A percentile compares a stretch with the other conserved stretches of the same genome.
Evolutionary conservation across 2,113 vertebrate species (phyloP).

Genomic region (Todiramphus saurophagus): DNA sequence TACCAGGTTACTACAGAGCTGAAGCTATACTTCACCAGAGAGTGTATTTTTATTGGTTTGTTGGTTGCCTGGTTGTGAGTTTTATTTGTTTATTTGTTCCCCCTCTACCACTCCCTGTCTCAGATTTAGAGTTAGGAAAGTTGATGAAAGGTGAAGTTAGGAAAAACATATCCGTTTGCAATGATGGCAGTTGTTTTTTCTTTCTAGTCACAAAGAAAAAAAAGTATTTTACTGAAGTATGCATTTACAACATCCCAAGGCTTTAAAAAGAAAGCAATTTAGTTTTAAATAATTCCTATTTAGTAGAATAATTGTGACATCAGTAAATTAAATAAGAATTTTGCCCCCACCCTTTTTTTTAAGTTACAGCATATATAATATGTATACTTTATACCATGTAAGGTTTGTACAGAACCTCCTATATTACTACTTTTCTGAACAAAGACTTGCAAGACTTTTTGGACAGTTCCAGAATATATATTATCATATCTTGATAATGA

Average conservation of each 20-base stretch:
- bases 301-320: background rate
- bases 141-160: background rate
- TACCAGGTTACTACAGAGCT: background rate
- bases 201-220: background rate
- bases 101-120: accelerated
- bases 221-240: accelerated
- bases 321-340: background rate
- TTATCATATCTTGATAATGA: too few relatives aligned
- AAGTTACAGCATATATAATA: background rate
- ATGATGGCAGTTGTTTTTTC: accelerated
- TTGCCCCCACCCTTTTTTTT: accelerated
- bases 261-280: background rate
- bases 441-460: background rate
- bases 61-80: background rate
- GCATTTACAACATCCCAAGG: background rate
- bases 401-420: background rate
- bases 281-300: background rate
- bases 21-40: background rate
- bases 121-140: background rate
- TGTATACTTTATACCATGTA: background rate
- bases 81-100: background rate
- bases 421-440: background rate
- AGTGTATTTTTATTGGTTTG: background rate
- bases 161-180: background rate
- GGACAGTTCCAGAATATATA: background rate